A percentile compares a stretch with the other conserved stretches of the same genome.
phyloP scores from a whole-genome alignment of 2,888 invertebrate species.

The Xylophagus ater region DNA sequence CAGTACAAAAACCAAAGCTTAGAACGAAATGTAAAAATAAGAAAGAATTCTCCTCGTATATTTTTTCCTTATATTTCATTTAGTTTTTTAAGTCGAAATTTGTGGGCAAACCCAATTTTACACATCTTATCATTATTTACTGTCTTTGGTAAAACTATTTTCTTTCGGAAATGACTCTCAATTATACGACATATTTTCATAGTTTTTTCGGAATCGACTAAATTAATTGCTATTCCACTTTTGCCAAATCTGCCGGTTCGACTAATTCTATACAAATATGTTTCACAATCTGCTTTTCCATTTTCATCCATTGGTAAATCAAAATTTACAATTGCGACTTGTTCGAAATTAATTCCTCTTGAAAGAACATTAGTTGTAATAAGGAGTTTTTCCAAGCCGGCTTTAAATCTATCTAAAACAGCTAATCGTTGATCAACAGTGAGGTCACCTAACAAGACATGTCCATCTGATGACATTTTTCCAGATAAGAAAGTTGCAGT shows the following conservation, averaged over 20 bases:
- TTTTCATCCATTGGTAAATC: constrained; percentile 81
- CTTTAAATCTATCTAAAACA: constrained; percentile 82
- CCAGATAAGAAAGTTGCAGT: constrained; percentile 81
- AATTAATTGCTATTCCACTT: no score
- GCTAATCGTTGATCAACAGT: constrained; percentile 86
- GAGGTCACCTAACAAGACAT: constrained; percentile 85
- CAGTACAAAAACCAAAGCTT: no score
- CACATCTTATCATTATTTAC: no score
- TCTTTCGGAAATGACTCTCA: constrained; percentile 78
- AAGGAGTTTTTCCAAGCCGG: constrained; percentile 85
- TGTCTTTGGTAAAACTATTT: no score
- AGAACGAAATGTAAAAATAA: no score
- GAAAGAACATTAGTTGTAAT: constrained; percentile 85
- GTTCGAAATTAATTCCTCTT: constrained; percentile 82
- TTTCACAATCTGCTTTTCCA: constrained; percentile 86
- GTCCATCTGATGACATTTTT: constrained; percentile 83
- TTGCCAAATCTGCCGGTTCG: no score
- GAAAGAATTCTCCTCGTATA: no score
- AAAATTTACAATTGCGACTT: constrained; percentile 92
- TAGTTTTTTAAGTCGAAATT: no score
- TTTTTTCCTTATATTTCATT: no score
- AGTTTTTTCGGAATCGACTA: no score
- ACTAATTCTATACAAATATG: constrained; percentile 94
- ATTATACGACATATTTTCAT: constrained; percentile 67
- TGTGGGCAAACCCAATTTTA: no score